A percentile compares a stretch with the other conserved stretches of the same genome.
Conservation (phyloP, 2,888 invertebrate species). For the Parnassius mnemosyne region DNA sequence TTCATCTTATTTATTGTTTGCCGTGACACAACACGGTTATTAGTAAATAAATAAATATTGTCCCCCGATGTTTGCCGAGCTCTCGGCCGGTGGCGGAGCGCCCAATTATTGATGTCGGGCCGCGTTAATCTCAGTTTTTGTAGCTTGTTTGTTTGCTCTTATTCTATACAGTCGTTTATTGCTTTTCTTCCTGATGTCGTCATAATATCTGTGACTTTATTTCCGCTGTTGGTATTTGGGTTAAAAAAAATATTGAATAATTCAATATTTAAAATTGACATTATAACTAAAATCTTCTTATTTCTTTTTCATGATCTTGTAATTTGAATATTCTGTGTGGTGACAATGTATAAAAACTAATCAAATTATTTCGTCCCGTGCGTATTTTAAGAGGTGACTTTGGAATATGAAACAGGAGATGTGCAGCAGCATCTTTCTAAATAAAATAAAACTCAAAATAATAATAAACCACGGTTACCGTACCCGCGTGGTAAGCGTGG, state of each 20-base stretch:
- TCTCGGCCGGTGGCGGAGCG: conserved; percentile 58
- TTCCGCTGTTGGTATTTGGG: neutral
- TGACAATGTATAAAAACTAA: too few relatives aligned
- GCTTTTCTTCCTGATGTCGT: conserved; percentile 36
- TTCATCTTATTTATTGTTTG: conserved; percentile 75
- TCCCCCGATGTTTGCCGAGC: conserved; percentile 63
- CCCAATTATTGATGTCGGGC: conserved; percentile 64
- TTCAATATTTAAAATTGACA: too few relatives aligned
- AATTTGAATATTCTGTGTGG: too few relatives aligned
- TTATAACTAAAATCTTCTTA: too few relatives aligned
- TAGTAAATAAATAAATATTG: conserved; percentile 78
- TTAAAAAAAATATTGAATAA: neutral
- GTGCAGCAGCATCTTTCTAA: too few relatives aligned
- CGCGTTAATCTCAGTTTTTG: conserved; percentile 61
- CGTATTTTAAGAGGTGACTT: too few relatives aligned
- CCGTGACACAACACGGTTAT: conserved; percentile 60
- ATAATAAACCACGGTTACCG: too few relatives aligned
- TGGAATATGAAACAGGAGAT: too few relatives aligned
- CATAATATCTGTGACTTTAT: conserved; percentile 2
- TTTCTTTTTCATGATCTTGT: too few relatives aligned
- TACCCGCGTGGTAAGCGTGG: too few relatives aligned
- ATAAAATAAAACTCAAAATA: too few relatives aligned
- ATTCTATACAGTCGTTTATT: conserved; percentile 41
- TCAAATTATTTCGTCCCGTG: too few relatives aligned
- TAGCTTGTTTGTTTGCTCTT: conserved; percentile 44